Percentiles rank a stretch among this genome's conserved stretches.
Evolutionary conservation across 1,140 invertebrate species (phyloP).

Genomic region (Drosophila takahashii): DNA sequence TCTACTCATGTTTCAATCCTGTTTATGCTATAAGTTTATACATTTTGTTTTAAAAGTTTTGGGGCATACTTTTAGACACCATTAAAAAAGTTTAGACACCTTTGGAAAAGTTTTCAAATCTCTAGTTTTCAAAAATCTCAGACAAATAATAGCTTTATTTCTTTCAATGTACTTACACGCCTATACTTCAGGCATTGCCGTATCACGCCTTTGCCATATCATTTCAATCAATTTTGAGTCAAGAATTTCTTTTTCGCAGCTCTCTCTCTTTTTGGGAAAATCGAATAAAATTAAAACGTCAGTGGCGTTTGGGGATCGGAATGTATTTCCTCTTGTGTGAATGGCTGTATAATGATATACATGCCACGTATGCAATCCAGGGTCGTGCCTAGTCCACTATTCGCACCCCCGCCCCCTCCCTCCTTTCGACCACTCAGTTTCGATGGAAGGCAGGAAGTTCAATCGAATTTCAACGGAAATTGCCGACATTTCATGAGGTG

Average conservation of each 20-base stretch:
- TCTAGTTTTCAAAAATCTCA: neutral
- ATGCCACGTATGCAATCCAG: conserved; percentile 75
- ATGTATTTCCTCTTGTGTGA: conserved; percentile 31
- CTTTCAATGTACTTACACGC: conserved; percentile 15
- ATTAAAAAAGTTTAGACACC: no score
- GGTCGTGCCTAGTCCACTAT: conserved; percentile 67
- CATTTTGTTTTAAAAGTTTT: no score
- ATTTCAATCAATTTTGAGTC: conserved; percentile 83
- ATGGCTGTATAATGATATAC: conserved; percentile 72
- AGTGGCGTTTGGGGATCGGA: conserved; percentile 44
- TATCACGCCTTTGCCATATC: conserved; percentile 77
- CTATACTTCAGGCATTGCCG: conserved; percentile 28
- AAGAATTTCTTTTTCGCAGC: conserved; percentile 47
- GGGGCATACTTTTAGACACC: no score
- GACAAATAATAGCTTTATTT: neutral
- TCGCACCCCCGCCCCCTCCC: conserved; percentile 13
- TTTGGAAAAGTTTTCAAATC: neutral
- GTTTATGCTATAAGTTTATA: no score
- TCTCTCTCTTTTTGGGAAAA: conserved; percentile 12
- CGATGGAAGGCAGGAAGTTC: conserved; percentile 68
- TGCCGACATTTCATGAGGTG: conserved; percentile 84
- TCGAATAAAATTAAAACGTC: conserved; percentile 83
- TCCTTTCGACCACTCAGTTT: conserved; percentile 4
- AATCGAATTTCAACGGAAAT: conserved; percentile 84
- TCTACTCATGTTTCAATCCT: no score